Evolutionary conservation across 2,888 invertebrate species (phyloP).

Genomic region (Rhogogaster chlorosoma): DNA sequence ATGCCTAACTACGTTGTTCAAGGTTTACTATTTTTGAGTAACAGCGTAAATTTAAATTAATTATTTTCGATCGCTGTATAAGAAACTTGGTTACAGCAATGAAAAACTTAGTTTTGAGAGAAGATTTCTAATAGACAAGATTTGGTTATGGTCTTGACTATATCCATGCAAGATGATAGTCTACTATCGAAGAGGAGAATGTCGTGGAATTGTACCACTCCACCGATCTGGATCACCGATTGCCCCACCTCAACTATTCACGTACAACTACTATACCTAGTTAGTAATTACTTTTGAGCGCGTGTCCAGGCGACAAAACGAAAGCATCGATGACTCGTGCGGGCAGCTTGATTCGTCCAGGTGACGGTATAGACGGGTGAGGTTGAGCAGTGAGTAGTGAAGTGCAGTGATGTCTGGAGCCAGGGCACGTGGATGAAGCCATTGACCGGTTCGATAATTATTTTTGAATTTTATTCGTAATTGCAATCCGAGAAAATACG

Average conservation of each 20-base stretch:
- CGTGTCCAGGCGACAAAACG: constrained; percentile 29
- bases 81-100: background rate
- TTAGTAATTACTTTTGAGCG: background rate
- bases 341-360: constrained; percentile 25
- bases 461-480: background rate
- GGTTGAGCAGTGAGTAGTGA: constrained; percentile 13
- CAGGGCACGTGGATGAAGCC: constrained; percentile 35
- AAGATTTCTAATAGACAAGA: background rate
- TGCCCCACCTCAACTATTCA: background rate
- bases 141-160: background rate
- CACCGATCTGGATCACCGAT: background rate
- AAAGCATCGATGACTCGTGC: constrained; percentile 18
- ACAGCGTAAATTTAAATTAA: background rate
- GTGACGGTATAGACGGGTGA: background rate
- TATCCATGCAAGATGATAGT: background rate
- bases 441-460: constrained; percentile 32
- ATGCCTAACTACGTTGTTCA: no score
- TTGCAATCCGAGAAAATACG: constrained; percentile 20
- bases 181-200: background rate
- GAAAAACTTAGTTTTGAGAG: background rate
- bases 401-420: constrained; percentile 22
- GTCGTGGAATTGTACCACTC: background rate
- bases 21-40: no score
- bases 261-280: background rate
- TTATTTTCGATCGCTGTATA: background rate